phyloP scores from a whole-genome alignment of 1,140 invertebrate species.

The Drosophila gunungcola region DNA sequence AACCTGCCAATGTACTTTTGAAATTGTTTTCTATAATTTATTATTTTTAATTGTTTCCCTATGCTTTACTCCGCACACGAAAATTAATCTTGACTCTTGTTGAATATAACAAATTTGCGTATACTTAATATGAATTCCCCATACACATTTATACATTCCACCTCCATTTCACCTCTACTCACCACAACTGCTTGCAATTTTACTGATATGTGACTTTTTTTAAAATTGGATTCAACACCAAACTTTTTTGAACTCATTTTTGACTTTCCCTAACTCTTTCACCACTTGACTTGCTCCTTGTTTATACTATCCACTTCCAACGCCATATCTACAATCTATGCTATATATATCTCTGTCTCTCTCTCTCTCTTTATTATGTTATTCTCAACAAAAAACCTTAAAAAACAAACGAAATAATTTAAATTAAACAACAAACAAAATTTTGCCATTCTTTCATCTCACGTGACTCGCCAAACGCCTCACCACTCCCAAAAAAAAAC shows the following conservation, averaged over 20 bases:
- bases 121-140: neutral
- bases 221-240: constrained; percentile 26
- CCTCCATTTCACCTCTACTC: constrained; percentile 33
- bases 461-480: constrained; percentile 36
- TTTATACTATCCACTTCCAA: neutral
- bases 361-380: constrained; percentile 12
- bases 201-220: constrained; percentile 13
- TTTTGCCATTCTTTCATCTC: constrained; percentile 71
- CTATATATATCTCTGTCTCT: neutral
- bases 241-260: constrained; percentile 18
- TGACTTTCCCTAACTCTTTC: constrained; percentile 6
- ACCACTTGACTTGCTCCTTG: constrained; percentile 15
- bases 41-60: neutral
- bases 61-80: no score
- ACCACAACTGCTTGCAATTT: constrained; percentile 34
- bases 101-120: neutral
- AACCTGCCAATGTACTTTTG: neutral
- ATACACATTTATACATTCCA: neutral
- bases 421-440: constrained; percentile 64
- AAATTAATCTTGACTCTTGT: no score
- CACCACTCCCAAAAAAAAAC: constrained; percentile 17
- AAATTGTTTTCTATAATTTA: neutral
- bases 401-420: constrained; percentile 45
- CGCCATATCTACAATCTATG: neutral
- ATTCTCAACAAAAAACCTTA: constrained; percentile 19